phyloP scores from a whole-genome alignment of 2,888 invertebrate genomes.

The Cyclophora punctaria region DNA sequence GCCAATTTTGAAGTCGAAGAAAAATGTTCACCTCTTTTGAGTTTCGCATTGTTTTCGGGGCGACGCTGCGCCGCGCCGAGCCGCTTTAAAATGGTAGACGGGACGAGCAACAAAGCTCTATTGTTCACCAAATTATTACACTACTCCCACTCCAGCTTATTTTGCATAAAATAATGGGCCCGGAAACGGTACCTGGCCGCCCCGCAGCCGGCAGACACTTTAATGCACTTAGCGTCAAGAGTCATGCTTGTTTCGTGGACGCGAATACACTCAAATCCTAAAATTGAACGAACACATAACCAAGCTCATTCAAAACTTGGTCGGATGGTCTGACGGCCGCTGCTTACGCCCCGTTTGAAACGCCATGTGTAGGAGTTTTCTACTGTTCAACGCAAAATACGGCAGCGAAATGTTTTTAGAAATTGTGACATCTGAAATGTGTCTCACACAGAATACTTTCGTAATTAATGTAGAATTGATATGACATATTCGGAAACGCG shows the following conservation, averaged over 20 bases:
- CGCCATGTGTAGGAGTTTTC: conserved; percentile 22
- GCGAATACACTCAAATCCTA: conserved; percentile 36
- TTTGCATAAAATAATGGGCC: conserved; percentile 60
- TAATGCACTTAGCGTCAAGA: conserved; percentile 51
- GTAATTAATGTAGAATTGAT: no score
- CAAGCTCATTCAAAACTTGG: conserved; percentile 31
- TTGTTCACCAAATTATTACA: conserved; percentile 56
- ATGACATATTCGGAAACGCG: no score
- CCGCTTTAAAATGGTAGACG: conserved; percentile 22
- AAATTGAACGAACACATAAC: conserved; percentile 25
- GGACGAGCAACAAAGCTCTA: conserved; percentile 39
- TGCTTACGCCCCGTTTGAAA: conserved; percentile 24
- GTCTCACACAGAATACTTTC: no score
- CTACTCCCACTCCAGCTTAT: conserved; percentile 40
- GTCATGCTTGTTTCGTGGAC: conserved; percentile 35
- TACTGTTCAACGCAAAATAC: conserved; percentile 17
- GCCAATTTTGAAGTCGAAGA: conserved; percentile 6
- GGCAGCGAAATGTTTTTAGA: background rate
- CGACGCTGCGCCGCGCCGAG: background rate
- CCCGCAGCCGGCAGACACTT: conserved; percentile 36
- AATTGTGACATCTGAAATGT: background rate
- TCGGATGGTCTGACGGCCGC: conserved; percentile 21
- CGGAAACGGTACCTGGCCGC: conserved; percentile 36
- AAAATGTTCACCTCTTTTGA: conserved; percentile 13
- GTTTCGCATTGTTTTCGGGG: conserved; percentile 18